These are phyloP conservation scores for Acanthaster planci DNA, from an alignment of 35 echinoderm and acorn worm species.

Conservation along the genomic window DNA sequence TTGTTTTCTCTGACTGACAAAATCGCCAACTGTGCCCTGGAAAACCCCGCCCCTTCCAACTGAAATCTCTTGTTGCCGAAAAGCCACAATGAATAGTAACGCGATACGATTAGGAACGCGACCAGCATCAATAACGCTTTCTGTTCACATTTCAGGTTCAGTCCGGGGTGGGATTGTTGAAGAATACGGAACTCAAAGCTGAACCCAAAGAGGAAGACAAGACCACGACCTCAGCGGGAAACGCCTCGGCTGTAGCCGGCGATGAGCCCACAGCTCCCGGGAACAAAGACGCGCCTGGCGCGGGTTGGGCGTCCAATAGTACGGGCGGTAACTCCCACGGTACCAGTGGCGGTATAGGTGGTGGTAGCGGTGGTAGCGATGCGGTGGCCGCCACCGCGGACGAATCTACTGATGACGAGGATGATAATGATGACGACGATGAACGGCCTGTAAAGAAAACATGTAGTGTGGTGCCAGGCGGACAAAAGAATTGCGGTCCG, in stretches of 20 bases:
- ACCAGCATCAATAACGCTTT: background rate
- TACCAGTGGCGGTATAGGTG: background rate
- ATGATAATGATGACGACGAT: background rate
- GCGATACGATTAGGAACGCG: background rate
- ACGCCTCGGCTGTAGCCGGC: background rate
- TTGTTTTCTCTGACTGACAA: background rate
- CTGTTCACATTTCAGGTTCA: slow-evolving; percentile 19
- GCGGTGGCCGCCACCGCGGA: background rate
- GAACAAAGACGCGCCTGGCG: slow-evolving; percentile 1
- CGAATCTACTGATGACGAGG: background rate
- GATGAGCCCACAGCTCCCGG: slow-evolving; percentile 8
- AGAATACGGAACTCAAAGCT: slow-evolving; percentile 10
- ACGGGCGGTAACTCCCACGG: slow-evolving; percentile 17
- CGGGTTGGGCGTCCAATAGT: background rate
- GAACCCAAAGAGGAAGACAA: background rate
- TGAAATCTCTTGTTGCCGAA: background rate
- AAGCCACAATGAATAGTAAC: background rate
- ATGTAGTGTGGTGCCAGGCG: background rate
- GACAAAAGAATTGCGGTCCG: background rate
- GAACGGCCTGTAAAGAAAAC: background rate
- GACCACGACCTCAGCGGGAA: background rate
- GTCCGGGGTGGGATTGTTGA: slow-evolving; percentile 10
- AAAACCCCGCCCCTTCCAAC: background rate
- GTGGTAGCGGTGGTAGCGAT: background rate
- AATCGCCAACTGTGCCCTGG: background rate